These are phyloP conservation scores for Alfaro cultratus DNA, from an alignment of 2,797 vertebrate genomes.

Conservation along the genomic window DNA sequence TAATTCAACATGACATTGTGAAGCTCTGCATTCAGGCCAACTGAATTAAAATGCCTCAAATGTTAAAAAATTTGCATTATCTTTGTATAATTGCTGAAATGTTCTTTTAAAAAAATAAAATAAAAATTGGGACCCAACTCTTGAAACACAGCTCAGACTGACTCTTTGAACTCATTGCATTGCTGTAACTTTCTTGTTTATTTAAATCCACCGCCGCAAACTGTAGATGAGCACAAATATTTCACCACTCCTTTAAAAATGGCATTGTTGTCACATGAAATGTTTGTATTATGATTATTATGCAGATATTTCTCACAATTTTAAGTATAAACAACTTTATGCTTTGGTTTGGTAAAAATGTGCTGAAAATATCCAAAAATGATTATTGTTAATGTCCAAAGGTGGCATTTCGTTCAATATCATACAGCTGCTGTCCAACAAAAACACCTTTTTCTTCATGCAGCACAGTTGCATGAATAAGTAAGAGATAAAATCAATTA, in stretches of 20 bases:
- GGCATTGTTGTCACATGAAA: not conserved
- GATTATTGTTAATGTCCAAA: not conserved
- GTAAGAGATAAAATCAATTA: not conserved
- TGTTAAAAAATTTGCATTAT: conserved; percentile 18
- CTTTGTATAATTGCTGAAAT: conserved; percentile 9
- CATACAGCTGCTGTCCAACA: not conserved
- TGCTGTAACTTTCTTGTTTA: not conserved
- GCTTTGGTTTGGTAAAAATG: not conserved
- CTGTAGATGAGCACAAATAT: not conserved
- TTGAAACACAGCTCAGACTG: not conserved
- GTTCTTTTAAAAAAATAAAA: conserved; percentile 8
- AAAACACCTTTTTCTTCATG: not conserved
- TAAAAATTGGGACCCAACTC: not conserved
- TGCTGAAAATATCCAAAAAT: not conserved
- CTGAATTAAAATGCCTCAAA: conserved; percentile 18
- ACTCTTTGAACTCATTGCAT: not conserved
- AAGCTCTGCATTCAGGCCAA: conserved; percentile 5
- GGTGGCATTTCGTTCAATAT: not conserved
- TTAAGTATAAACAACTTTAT: not conserved
- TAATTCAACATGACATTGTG: conserved; percentile 7
- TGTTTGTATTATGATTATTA: not conserved
- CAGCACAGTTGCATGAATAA: not conserved
- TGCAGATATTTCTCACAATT: not conserved
- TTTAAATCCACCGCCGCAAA: not conserved
- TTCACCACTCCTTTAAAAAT: not conserved